These are phyloP conservation scores for Micromesistius poutassou DNA, from an alignment of 2,797 vertebrate genomes.

Conservation along the genomic window DNA sequence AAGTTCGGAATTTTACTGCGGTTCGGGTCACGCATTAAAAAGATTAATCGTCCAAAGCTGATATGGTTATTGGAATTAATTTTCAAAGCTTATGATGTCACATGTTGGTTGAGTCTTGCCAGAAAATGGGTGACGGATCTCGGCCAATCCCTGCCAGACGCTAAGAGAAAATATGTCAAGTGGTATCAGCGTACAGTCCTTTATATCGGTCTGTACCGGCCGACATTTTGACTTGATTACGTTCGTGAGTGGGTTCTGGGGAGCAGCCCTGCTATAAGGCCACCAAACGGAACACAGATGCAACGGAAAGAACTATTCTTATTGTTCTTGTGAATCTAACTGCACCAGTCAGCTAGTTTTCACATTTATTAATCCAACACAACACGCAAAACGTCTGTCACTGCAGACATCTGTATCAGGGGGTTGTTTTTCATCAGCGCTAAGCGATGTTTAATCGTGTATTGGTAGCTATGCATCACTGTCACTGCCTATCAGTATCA, in stretches of 20 bases:
- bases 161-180: constrained; percentile 30
- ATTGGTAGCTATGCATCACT: constrained; percentile 47
- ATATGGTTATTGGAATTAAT: constrained; percentile 49
- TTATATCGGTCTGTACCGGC: neutral
- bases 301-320: neutral
- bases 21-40: constrained; percentile 40
- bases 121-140: constrained; percentile 55
- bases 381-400: neutral
- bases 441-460: constrained; percentile 20
- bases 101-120: constrained; percentile 39
- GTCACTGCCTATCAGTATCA: constrained; percentile 40
- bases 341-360: neutral
- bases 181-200: neutral
- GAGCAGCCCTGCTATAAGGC: neutral
- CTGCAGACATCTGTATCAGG: neutral
- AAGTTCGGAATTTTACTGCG: constrained; percentile 50
- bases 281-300: constrained; percentile 1
- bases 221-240: neutral
- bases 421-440: neutral
- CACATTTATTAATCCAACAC: neutral
- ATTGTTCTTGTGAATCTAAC: neutral
- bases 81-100: constrained; percentile 58
- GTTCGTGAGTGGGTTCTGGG: neutral
- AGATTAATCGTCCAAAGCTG: constrained; percentile 40
- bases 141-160: constrained; percentile 28